These are phyloP conservation scores for Momotus momota DNA, from an alignment of 2,797 vertebrate species.

Conservation along the genomic window DNA sequence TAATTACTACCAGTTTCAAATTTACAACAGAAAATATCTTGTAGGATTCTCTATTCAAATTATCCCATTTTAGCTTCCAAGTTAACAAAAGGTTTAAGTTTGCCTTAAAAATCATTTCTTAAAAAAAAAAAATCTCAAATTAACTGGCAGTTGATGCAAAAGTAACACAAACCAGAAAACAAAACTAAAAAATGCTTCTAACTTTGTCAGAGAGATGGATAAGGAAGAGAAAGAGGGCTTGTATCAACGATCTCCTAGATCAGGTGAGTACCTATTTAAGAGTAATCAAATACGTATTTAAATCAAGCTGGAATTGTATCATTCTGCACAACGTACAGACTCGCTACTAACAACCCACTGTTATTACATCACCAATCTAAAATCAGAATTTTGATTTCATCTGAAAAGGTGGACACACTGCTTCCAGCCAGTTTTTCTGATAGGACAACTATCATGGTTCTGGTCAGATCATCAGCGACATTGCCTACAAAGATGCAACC, in stretches of 20 bases:
- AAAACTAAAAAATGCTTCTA: neutral
- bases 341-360: neutral
- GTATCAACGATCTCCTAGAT: neutral
- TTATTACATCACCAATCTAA: neutral
- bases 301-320: neutral
- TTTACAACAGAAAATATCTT: neutral
- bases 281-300: neutral
- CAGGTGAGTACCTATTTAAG: neutral
- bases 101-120: neutral
- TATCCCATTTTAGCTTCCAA: neutral
- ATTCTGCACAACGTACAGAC: rapidly evolving
- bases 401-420: neutral
- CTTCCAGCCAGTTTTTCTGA: neutral
- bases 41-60: neutral
- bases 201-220: neutral
- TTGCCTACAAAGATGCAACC: neutral
- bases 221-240: neutral
- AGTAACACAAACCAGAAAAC: neutral
- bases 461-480: neutral
- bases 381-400: neutral
- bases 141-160: neutral
- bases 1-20: neutral
- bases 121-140: neutral
- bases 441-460: neutral
- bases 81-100: neutral